Percentiles rank a stretch among this genome's conserved stretches.
Conservation (phyloP, 2,797 vertebrate species). For the Cuculus canorus region DNA sequence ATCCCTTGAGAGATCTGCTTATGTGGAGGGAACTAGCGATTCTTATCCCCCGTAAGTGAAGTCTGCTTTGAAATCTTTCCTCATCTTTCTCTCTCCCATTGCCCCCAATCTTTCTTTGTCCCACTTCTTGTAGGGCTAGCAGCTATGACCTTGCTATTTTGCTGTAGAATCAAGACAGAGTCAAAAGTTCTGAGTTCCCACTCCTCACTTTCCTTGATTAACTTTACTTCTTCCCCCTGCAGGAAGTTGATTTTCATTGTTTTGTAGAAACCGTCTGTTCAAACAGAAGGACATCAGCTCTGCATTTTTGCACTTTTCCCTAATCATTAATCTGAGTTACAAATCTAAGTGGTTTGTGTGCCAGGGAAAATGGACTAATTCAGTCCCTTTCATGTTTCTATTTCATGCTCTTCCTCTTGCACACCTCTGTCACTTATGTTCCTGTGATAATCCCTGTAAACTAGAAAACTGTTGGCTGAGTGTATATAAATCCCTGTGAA, state of each 20-base stretch:
- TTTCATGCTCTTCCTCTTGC: background rate
- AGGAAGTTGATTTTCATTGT: conserved; percentile 34
- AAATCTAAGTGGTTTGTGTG: conserved; percentile 1
- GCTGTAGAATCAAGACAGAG: background rate
- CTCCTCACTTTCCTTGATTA: background rate
- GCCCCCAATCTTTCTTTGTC: background rate
- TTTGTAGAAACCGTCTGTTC: conserved; percentile 24
- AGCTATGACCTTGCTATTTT: background rate
- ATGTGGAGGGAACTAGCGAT: background rate
- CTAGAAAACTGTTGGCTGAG: background rate
- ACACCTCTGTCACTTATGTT: background rate
- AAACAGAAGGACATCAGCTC: background rate
- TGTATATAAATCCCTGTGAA: background rate
- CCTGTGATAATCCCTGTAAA: background rate
- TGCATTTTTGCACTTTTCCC: conserved; percentile 14
- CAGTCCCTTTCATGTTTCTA: background rate
- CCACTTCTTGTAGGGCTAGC: background rate
- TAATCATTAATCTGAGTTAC: background rate
- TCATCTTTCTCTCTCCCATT: background rate
- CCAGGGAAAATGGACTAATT: background rate
- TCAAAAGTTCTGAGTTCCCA: background rate
- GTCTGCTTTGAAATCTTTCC: background rate
- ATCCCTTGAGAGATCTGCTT: background rate
- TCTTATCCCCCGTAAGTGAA: background rate
- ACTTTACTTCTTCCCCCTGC: background rate